Evolutionary conservation across 2,888 invertebrate species (phyloP).

Genomic region (Coenonympha arcania): DNA sequence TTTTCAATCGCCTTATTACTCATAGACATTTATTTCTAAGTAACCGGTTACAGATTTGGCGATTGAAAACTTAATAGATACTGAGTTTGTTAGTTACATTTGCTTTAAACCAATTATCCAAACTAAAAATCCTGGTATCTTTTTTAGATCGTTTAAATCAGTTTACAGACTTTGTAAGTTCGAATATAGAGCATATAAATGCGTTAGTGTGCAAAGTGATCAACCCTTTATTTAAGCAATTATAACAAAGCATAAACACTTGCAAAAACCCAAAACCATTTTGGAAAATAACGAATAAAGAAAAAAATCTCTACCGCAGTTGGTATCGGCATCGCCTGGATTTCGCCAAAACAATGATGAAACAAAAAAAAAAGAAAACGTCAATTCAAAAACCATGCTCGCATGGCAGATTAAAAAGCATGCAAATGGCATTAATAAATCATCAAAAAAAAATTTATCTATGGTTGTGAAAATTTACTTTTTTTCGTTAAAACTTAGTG

Average conservation of each 20-base stretch:
- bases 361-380: conserved; percentile 60
- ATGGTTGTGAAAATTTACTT: neutral
- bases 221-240: neutral
- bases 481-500: neutral
- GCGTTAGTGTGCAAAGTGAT: neutral
- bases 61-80: too few species aligned
- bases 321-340: conserved; percentile 80
- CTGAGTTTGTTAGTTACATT: too few species aligned
- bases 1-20: too few species aligned
- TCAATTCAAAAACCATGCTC: conserved; percentile 59
- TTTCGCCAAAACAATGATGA: conserved; percentile 66
- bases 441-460: conserved; percentile 14
- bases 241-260: conserved; percentile 31
- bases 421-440: conserved; percentile 30
- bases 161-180: too few species aligned
- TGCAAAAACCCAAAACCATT: conserved; percentile 19
- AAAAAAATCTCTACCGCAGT: conserved; percentile 78
- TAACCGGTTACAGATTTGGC: too few species aligned
- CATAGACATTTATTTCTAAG: too few species aligned
- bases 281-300: conserved; percentile 43
- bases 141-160: too few species aligned
- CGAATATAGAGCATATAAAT: too few species aligned
- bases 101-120: too few species aligned
- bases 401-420: conserved; percentile 34
- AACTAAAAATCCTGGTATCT: too few species aligned